A percentile compares a stretch with the other conserved stretches of the same genome.
phyloP scores from a whole-genome alignment of 1,140 invertebrate genomes.

The Drosophila nannoptera region DNA sequence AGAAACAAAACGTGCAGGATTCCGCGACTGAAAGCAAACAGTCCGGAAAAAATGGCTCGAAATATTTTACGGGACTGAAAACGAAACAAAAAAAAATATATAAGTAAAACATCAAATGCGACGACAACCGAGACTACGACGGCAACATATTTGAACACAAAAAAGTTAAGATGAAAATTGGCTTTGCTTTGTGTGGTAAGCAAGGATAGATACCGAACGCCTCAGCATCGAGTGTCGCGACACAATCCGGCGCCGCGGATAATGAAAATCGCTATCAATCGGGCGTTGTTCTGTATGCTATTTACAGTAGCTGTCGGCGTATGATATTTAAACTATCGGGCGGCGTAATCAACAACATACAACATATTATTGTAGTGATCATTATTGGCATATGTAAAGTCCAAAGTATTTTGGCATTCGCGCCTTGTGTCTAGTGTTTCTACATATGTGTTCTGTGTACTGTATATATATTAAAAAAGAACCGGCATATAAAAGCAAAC shows the following conservation, averaged over 20 bases:
- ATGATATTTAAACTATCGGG: too few relatives aligned
- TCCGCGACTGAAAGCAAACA: constrained; percentile 63
- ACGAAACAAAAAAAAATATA: constrained; percentile 60
- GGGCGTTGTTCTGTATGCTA: too few relatives aligned
- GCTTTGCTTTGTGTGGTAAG: constrained; percentile 18
- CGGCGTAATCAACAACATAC: too few relatives aligned
- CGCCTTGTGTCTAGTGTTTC: background rate
- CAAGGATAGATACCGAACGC: constrained; percentile 11
- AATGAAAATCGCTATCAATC: constrained; percentile 34
- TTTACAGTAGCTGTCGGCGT: too few relatives aligned
- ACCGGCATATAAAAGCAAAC: too few relatives aligned
- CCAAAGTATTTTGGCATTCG: background rate
- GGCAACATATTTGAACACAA: constrained; percentile 14
- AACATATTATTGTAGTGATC: constrained; percentile 29
- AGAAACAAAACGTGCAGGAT: constrained; percentile 66
- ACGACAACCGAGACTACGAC: constrained; percentile 20
- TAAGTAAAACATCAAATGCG: constrained; percentile 51
- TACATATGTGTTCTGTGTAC: background rate
- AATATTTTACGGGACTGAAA: constrained; percentile 66
- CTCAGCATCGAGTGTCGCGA: constrained; percentile 10
- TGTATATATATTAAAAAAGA: too few relatives aligned
- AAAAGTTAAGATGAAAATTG: constrained; percentile 25
- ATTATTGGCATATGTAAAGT: constrained; percentile 12
- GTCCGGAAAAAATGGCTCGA: constrained; percentile 68
- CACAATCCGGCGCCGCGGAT: constrained; percentile 20